Evolutionary conservation across 2,888 invertebrate species (phyloP), one percentile per base, ranked within the genome.

Genomic region (Abrostola triplasia): DNA sequence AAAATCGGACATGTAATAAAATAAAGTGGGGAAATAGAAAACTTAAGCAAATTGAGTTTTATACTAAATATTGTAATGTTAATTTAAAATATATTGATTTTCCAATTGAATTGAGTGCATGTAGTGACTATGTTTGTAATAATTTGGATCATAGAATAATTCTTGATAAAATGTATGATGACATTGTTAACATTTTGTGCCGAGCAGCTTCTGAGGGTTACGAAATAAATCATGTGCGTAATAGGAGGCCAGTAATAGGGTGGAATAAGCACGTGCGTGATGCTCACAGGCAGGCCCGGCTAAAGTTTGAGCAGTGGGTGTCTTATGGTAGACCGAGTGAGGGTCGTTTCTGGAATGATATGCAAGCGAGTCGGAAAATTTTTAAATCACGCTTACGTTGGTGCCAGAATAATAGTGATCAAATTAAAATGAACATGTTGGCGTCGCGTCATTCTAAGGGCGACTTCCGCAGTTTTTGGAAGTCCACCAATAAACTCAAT

Each of bases 181-280:
- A 52, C 10, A 52, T 52, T 40, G 24, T 52, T 10, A 9, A 52
- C 10, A 40, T 40, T 11, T 40, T 52, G 24, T 10, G 40, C 40
- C 52, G 11, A 6, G 52, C 52, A 41, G 52, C 52, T 13, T 51
- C 51, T 51, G 37, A 51, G 12, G 13, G 51, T 24, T 24, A 51
- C 13, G 13, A 51, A 37, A 37, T 37, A n/a, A 51, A 51, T 51
- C 12, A 12, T 51, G 12, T 40, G 12, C 9, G 37, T 10, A 40
- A 24, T 13, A 37, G 13, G 13, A 56, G 35, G 9, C 56, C 37
- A 5, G 44, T 56, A 24, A 6, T 56, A 24, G 56, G 56, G 6
- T 56, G 56, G 56, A 56, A 56, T 48, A 56, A 24, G 24, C n/a
- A 56, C 37, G 59, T 59, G 13, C 24, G 52, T 10, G 48, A 37